phyloP scores from a whole-genome alignment of 2,797 vertebrate species.

The Momotus momota region DNA sequence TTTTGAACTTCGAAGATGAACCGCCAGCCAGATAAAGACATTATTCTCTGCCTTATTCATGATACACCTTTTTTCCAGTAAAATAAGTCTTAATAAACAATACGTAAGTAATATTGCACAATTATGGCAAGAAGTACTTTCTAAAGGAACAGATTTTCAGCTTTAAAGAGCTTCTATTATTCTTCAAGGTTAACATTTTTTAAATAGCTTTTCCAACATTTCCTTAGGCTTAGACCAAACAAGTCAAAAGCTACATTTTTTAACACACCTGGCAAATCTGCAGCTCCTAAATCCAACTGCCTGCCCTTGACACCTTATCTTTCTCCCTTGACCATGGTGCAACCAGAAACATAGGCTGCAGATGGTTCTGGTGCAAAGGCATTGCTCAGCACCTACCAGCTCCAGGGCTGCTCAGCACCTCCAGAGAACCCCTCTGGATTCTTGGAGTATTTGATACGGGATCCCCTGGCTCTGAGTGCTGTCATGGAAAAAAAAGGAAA shows the following conservation, averaged over 20 bases:
- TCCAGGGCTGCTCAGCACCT: background rate
- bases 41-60: background rate
- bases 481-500: background rate
- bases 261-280: background rate
- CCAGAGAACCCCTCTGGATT: background rate
- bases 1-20: background rate
- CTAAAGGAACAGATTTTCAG: background rate
- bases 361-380: background rate
- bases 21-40: background rate
- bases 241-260: background rate
- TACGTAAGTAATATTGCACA: background rate
- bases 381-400: background rate
- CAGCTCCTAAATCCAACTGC: background rate
- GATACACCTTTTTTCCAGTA: background rate
- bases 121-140: background rate
- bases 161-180: background rate
- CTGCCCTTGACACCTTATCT: rapidly evolving
- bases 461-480: background rate
- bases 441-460: background rate
- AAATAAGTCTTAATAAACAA: background rate
- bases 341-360: background rate
- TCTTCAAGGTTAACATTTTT: background rate
- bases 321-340: background rate
- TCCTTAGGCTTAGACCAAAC: background rate
- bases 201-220: background rate